Base-by-base conservation (phyloP, 2,113 vertebrate genomes). In the Ammodytes dubius region DNA sequence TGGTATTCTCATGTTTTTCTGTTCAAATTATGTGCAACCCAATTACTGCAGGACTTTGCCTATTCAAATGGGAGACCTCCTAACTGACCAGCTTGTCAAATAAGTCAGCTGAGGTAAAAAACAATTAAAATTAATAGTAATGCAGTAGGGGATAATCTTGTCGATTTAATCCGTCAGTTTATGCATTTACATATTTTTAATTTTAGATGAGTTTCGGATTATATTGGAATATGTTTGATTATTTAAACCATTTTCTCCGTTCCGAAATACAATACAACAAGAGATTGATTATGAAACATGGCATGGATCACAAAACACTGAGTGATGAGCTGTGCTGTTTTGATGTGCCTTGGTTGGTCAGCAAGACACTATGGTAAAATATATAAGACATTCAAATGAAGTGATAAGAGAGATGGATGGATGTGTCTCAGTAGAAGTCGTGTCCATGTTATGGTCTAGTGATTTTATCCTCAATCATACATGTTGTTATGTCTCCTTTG, bases 371-470 rank as follows among this genome's bases (percentile, higher is more conserved):
- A 39, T 27, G 53, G 53, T 58, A 64, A 53, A 63, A 75, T 61
- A 50, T 65, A 27, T 59, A 81, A 37, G 58, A 40, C 60, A 74
- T 66, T 78, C 81, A 74, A 68, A 79, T 84, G 61, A 86, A 82
- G 77, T 67, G 35, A 78, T 69, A 58, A 79, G 63, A 61, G 78
- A 64, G 79, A 80, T 56, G 4, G 66, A 82, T 79, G 53, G 67
- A 74, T 78, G 69, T 46, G 72, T 74, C 73, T 81, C 63, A 10
- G 4, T 45, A 50, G 65, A 74, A 69, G 81, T 60, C 6, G 13
- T 27, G 74, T 63, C 56, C 68, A 75, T 71, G 78, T 58, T 76
- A 54, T 75, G 80, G 77, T 78, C 77, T 59, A 37, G 9, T 83
- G 79, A 69, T 46, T 86, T 79, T 79, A 66, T 72, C 71, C 40